phyloP scores from a whole-genome alignment of 2,888 invertebrate genomes.

The Sisyra nigra region DNA sequence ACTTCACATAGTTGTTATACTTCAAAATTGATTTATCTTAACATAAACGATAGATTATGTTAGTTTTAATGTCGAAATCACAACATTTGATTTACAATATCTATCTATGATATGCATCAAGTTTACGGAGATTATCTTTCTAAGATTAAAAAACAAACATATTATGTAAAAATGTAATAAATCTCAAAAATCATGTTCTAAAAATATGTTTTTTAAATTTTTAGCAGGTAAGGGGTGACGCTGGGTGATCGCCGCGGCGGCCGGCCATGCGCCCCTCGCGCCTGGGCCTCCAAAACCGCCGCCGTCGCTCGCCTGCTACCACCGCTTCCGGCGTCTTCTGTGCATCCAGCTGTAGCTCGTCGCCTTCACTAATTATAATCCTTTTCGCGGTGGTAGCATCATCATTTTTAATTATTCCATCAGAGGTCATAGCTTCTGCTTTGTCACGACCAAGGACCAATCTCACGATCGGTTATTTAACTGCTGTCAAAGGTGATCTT shows the following conservation, averaged over 20 bases:
- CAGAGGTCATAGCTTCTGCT: conserved; percentile 8
- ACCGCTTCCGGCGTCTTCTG: conserved; percentile 10
- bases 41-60: too few relatives aligned
- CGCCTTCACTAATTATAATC: conserved; percentile 8
- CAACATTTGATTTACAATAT: too few relatives aligned
- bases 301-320: conserved; percentile 14
- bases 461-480: conserved; percentile 73
- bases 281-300: conserved; percentile 25
- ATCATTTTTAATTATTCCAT: neutral
- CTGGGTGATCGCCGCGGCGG: conserved; percentile 28
- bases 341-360: conserved; percentile 9
- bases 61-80: too few relatives aligned
- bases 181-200: too few relatives aligned
- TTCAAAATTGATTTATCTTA: too few relatives aligned
- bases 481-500: conserved; percentile 61
- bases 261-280: conserved; percentile 43
- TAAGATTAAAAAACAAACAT: too few relatives aligned
- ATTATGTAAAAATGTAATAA: too few relatives aligned
- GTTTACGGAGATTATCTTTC: too few relatives aligned
- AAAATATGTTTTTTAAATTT: neutral
- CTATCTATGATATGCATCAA: too few relatives aligned
- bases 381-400: conserved; percentile 2
- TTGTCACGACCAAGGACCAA: conserved; percentile 15
- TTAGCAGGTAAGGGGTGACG: conserved; percentile 26
- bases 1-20: too few relatives aligned